A percentile compares a stretch with the other conserved stretches of the same genome.
Evolutionary conservation across 2,113 vertebrate genomes (phyloP).

Genomic region (Nannospalax galili): DNA sequence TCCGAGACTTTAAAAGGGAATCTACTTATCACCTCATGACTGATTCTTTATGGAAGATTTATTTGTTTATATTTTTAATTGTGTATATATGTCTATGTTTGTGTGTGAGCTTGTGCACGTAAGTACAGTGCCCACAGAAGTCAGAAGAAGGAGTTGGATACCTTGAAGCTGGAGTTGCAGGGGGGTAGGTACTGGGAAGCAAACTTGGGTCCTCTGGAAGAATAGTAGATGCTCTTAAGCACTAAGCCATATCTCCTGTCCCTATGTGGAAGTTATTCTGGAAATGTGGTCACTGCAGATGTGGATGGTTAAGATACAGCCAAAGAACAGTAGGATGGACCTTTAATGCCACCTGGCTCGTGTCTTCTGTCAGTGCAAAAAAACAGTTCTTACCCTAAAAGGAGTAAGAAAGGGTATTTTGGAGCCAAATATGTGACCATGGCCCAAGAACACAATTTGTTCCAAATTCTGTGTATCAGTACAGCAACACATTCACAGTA

Average conservation of each 20-base stretch:
- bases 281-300: background rate
- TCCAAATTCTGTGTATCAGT: background rate
- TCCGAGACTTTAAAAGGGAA: background rate
- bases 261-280: background rate
- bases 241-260: no score
- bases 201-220: no score
- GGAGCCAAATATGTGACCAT: background rate
- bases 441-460: background rate
- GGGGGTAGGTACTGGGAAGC: no score
- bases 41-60: background rate
- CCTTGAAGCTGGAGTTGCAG: no score
- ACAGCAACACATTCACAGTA: background rate
- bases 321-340: background rate
- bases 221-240: no score
- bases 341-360: background rate
- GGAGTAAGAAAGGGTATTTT: background rate
- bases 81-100: no score
- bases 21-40: background rate
- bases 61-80: background rate
- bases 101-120: no score
- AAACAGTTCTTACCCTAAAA: background rate
- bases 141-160: no score
- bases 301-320: conserved; percentile 12
- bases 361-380: background rate
- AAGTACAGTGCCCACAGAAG: no score